Percentiles rank a stretch among this genome's conserved stretches.
Conservation (phyloP, 92 coral and sea anemone genomes). For the Phymanthus crucifer region DNA sequence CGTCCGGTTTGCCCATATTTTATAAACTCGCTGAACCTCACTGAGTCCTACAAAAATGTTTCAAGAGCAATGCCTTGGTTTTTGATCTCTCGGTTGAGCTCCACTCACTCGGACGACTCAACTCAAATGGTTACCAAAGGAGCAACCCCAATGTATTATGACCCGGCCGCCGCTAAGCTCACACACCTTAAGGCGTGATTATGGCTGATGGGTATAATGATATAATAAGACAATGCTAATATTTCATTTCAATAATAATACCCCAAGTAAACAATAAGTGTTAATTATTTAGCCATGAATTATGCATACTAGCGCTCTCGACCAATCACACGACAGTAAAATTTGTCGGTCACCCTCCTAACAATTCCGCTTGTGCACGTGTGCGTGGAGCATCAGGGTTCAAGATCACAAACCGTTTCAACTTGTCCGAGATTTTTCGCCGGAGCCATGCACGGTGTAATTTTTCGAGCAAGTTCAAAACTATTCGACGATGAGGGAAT, state of each 20-base stretch:
- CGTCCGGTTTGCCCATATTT: constrained; percentile 94
- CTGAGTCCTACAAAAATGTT: constrained; percentile 8
- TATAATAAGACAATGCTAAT: constrained; percentile 99
- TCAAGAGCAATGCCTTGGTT: not conserved
- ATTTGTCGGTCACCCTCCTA: constrained; percentile 66
- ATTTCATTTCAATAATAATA: constrained; percentile 99
- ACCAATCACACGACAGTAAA: constrained; percentile 78
- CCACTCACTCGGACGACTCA: constrained; percentile 46
- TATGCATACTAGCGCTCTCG: constrained; percentile 78
- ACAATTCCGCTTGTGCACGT: constrained; percentile 67
- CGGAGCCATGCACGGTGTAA: constrained; percentile 25
- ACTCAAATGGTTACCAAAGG: constrained; percentile 80
- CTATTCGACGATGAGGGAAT: constrained; percentile 47
- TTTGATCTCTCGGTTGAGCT: constrained; percentile 26
- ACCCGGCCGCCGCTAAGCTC: constrained; percentile 68
- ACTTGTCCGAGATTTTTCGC: constrained; percentile 5
- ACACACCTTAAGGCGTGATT: constrained; percentile 96
- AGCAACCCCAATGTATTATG: constrained; percentile 91
- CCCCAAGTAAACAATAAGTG: constrained; percentile 99
- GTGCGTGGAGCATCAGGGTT: constrained; percentile 48
- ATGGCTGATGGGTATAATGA: constrained; percentile 96
- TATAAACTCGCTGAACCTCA: not conserved
- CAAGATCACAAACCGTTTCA: constrained; percentile 15
- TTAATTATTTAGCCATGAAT: constrained; percentile 99
- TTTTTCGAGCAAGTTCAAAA: not conserved